phyloP scores from a whole-genome alignment of 1,140 invertebrate genomes.

The Drosophila seguyi region DNA sequence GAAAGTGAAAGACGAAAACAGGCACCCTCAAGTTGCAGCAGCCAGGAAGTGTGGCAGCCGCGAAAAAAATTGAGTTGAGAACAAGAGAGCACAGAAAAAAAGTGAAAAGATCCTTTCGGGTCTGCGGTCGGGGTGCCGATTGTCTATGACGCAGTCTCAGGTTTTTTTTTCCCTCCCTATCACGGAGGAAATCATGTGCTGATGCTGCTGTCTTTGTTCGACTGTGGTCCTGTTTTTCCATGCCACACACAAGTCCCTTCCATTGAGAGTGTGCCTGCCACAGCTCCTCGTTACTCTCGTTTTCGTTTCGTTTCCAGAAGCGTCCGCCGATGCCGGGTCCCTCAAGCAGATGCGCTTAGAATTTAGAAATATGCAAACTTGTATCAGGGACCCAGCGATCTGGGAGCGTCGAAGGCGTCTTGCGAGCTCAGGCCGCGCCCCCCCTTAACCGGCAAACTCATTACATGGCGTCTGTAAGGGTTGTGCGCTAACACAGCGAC shows the following conservation, averaged over 20 bases:
- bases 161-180: conserved; percentile 53
- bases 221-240: conserved; percentile 9
- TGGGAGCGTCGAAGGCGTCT: conserved; percentile 27
- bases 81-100: conserved; percentile 53
- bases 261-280: conserved; percentile 49
- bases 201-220: conserved; percentile 32
- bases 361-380: conserved; percentile 84
- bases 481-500: conserved; percentile 52
- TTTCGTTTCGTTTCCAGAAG: conserved; percentile 45
- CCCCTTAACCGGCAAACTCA: background rate
- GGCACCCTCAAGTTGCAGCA: conserved; percentile 79
- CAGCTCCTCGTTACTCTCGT: conserved; percentile 62
- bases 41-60: conserved; percentile 78
- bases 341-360: conserved; percentile 79
- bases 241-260: conserved; percentile 55
- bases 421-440: background rate
- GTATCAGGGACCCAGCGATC: conserved; percentile 74
- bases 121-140: conserved; percentile 77
- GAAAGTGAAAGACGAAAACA: conserved; percentile 74
- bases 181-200: conserved; percentile 69
- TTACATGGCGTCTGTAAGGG: conserved; percentile 63
- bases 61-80: conserved; percentile 52
- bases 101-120: conserved; percentile 75
- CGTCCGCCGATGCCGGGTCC: conserved; percentile 16
- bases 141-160: conserved; percentile 62